Percentiles rank a stretch among this genome's conserved stretches.
Evolutionary conservation across 2,113 vertebrate genomes (phyloP).

Genomic region (Propithecus coquereli): DNA sequence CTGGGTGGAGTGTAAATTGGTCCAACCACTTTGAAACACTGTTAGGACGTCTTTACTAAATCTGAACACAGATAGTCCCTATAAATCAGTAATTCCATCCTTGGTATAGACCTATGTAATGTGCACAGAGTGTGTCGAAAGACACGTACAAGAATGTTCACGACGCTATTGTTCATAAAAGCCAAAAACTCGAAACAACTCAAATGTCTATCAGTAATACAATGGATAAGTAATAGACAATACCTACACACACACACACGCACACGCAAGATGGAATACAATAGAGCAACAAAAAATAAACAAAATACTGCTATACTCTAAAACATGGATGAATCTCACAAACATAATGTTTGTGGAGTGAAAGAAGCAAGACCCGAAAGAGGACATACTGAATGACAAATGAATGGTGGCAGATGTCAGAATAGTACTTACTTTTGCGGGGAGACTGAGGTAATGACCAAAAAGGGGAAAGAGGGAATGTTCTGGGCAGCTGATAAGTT

Average conservation of each 20-base stretch:
- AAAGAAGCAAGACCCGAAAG: not conserved
- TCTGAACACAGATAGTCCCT: not conserved
- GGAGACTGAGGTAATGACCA: not conserved
- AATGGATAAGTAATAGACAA: not conserved
- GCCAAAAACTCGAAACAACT: not conserved
- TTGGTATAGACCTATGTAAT: not conserved
- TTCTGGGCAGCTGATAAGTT: not conserved
- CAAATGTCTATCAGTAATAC: not conserved
- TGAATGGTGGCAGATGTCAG: not conserved
- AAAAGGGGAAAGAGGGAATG: not conserved
- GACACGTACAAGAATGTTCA: not conserved
- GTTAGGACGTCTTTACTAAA: not conserved
- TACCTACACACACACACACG: accelerated
- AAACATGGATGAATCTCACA: not conserved
- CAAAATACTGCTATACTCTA: not conserved
- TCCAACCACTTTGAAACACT: not conserved
- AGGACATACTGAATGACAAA: no score
- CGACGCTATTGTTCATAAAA: not conserved
- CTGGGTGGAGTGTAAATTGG: not conserved
- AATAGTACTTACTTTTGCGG: not conserved
- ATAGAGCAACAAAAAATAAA: not conserved
- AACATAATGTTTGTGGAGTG: not conserved
- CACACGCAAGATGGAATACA: not conserved
- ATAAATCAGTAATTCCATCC: not conserved
- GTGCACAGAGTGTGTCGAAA: not conserved